phyloP scores from a whole-genome alignment of 2,888 invertebrate genomes.

The Meteorus colon region DNA sequence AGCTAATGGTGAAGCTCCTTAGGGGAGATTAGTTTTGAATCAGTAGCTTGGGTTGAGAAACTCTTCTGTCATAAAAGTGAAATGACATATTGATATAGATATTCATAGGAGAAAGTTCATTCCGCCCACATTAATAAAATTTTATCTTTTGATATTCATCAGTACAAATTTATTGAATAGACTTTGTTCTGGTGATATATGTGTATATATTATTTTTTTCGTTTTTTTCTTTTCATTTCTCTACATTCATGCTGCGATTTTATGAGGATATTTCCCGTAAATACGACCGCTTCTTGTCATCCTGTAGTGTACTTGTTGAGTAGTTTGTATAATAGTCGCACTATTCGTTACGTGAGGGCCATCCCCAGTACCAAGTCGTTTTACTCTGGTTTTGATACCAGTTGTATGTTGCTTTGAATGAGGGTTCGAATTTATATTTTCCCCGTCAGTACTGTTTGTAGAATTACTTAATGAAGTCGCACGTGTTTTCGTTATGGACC shows the following conservation, averaged over 20 bases:
- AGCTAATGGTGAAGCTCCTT: background rate
- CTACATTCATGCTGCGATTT: slow-evolving; percentile 49
- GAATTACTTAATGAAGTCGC: background rate
- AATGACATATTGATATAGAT: background rate
- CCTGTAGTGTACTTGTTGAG: slow-evolving; percentile 62
- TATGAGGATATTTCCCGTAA: slow-evolving; percentile 67
- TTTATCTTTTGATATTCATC: background rate
- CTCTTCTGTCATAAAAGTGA: background rate
- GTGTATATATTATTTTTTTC: slow-evolving; percentile 12
- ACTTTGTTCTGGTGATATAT: slow-evolving; percentile 1
- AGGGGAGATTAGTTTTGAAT: background rate
- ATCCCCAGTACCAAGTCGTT: slow-evolving; percentile 65
- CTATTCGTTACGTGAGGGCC: slow-evolving; percentile 59
- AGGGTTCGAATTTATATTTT: slow-evolving; percentile 48
- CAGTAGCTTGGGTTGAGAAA: background rate
- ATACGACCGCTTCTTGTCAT: slow-evolving; percentile 69
- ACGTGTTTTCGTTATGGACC: background rate
- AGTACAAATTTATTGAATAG: background rate
- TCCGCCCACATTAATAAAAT: too few species aligned
- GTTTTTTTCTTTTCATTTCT: background rate
- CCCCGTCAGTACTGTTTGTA: background rate
- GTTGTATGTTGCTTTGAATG: slow-evolving; percentile 55
- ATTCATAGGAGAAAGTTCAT: too few species aligned
- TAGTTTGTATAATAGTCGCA: slow-evolving; percentile 51
- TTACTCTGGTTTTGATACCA: slow-evolving; percentile 60